Evolutionary conservation across 2,113 vertebrate genomes (phyloP).

Genomic region (Xenopus borealis): DNA sequence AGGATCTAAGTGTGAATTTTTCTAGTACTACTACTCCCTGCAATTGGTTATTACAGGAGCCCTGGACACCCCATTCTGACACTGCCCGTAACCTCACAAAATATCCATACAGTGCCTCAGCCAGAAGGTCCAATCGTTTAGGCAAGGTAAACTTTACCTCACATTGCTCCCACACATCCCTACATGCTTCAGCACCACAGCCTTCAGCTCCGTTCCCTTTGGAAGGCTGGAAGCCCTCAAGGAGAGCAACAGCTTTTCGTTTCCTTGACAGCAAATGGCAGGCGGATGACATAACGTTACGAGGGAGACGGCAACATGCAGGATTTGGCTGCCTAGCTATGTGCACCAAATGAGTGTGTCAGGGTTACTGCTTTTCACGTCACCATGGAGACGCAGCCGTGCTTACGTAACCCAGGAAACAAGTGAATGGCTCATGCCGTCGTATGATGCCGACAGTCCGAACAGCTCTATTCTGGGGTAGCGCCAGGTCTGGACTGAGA

Average conservation of each 20-base stretch:
- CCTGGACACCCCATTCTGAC: too few relatives aligned
- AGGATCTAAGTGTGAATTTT: too few relatives aligned
- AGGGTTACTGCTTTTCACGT: conserved; percentile 28
- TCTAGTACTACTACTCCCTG: too few relatives aligned
- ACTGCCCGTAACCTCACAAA: too few relatives aligned
- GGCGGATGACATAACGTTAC: conserved; percentile 40
- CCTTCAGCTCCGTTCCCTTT: conserved; percentile 3
- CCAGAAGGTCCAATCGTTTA: neutral
- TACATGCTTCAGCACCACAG: neutral
- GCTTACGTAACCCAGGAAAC: conserved; percentile 44
- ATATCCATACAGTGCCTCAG: neutral
- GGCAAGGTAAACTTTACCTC: neutral
- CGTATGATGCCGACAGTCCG: conserved; percentile 21
- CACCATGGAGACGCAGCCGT: conserved; percentile 36
- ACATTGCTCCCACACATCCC: conserved; percentile 1
- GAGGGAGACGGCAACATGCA: neutral
- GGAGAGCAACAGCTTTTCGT: conserved; percentile 35
- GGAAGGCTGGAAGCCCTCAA: conserved; percentile 27
- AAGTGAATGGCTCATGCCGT: conserved; percentile 21
- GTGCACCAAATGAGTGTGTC: conserved; percentile 29
- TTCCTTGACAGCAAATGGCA: conserved; percentile 44
- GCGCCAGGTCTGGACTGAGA: neutral
- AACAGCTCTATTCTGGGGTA: neutral
- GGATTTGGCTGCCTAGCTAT: conserved; percentile 5
- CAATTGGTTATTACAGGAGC: too few relatives aligned